A percentile compares a stretch with the other conserved stretches of the same genome.
Conservation (phyloP, 2,888 invertebrate genomes). For the Odontocerum albicorne region DNA sequence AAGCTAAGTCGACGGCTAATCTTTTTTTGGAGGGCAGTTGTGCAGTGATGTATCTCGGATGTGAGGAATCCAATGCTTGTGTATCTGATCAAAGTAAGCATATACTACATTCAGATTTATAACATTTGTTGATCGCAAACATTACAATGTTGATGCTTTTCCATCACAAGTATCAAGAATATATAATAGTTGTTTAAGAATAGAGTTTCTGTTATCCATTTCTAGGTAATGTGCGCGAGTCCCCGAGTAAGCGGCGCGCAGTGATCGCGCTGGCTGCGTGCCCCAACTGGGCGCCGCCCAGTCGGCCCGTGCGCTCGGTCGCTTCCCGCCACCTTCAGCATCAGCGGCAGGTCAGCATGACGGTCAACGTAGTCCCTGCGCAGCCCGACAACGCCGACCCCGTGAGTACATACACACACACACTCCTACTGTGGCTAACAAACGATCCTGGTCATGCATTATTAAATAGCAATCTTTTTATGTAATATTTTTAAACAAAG, state of each 20-base stretch:
- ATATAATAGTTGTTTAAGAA: too few relatives aligned
- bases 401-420: constrained; percentile 17
- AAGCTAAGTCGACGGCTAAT: too few relatives aligned
- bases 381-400: constrained; percentile 38
- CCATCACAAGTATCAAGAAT: too few relatives aligned
- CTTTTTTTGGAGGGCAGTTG: too few relatives aligned
- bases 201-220: too few relatives aligned
- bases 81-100: too few relatives aligned
- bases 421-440: not conserved
- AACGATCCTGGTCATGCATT: not conserved
- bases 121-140: too few relatives aligned
- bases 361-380: constrained; percentile 56
- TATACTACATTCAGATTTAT: too few relatives aligned
- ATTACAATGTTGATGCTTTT: too few relatives aligned
- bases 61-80: too few relatives aligned
- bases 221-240: too few relatives aligned
- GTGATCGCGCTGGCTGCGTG: constrained; percentile 44
- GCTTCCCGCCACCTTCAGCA: constrained; percentile 44
- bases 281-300: constrained; percentile 17
- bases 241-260: constrained; percentile 44
- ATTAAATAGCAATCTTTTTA: not conserved
- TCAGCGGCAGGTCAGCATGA: constrained; percentile 58
- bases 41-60: too few relatives aligned
- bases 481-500: not conserved
- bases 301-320: constrained; percentile 20